Percentiles rank a stretch among this genome's conserved stretches.
Conservation (phyloP, 2,113 vertebrate genomes). For the Trogon surrucura region DNA sequence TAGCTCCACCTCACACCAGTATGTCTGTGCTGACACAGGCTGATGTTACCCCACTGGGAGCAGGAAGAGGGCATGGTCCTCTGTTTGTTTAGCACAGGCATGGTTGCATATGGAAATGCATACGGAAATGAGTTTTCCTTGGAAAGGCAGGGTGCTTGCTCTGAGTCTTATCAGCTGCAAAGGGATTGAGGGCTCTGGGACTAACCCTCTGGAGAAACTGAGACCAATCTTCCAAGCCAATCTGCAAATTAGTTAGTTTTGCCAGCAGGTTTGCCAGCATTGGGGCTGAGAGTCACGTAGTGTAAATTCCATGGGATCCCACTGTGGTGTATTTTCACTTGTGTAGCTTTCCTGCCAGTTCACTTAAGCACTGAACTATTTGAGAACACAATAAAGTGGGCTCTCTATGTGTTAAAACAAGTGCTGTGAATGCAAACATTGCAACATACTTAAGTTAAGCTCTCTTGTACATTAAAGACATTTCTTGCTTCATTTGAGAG, state of each 20-base stretch:
- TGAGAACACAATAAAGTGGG: background rate
- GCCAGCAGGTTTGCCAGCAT: background rate
- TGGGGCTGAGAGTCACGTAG: background rate
- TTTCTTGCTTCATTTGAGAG: background rate
- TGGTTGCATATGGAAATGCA: background rate
- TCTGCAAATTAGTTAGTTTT: background rate
- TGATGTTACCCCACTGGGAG: accelerated
- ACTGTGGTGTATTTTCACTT: background rate
- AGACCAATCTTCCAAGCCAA: background rate
- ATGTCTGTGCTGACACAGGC: background rate
- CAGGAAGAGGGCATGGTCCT: background rate
- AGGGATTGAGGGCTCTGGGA: background rate
- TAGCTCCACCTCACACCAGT: background rate
- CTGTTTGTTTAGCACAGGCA: background rate
- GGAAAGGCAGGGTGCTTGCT: background rate
- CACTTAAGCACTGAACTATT: background rate
- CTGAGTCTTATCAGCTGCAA: background rate
- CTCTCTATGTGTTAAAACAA: background rate
- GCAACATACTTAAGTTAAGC: background rate
- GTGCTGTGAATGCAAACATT: background rate
- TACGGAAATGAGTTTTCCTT: background rate
- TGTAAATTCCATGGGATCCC: background rate
- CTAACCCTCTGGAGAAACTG: background rate
- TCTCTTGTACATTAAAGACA: background rate
- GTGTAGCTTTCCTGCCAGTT: background rate